Percentiles rank a stretch among this genome's conserved stretches.
Evolutionary conservation across 2,888 invertebrate genomes (phyloP).

Genomic region (Eupelmus urozonus): DNA sequence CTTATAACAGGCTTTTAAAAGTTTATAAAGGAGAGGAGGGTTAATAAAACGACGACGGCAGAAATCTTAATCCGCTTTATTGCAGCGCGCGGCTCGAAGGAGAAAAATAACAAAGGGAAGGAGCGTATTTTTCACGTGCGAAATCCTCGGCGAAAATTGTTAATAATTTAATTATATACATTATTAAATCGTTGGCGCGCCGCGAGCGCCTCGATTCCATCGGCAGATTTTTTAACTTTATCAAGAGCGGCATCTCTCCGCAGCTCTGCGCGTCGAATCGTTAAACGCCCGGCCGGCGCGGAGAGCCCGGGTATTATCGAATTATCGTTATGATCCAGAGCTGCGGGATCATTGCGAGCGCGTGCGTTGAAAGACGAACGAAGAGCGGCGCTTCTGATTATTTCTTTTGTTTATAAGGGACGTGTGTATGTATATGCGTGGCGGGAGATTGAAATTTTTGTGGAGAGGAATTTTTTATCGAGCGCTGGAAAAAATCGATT

Average conservation of each 20-base stretch:
- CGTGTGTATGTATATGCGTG: too few species aligned
- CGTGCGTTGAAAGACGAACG: neutral
- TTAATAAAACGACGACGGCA: conserved; percentile 14
- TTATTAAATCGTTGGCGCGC: conserved; percentile 45
- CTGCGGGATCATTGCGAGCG: conserved; percentile 43
- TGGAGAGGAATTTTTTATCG: conserved; percentile 43
- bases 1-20: conserved; percentile 29
- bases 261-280: conserved; percentile 57
- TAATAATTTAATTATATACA: conserved; percentile 60
- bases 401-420: conserved; percentile 50
- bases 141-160: conserved; percentile 46
- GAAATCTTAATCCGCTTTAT: conserved; percentile 43
- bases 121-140: conserved; percentile 33
- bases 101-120: neutral
- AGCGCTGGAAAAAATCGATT: conserved; percentile 62
- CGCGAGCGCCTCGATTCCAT: conserved; percentile 8
- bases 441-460: conserved; percentile 41
- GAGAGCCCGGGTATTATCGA: conserved; percentile 52
- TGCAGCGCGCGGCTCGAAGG: neutral
- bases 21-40: neutral
- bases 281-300: conserved; percentile 42
- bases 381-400: conserved; percentile 55
- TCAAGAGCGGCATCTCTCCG: conserved; percentile 48
- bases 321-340: conserved; percentile 59
- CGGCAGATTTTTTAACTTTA: conserved; percentile 50